Percentiles rank a stretch among this genome's conserved stretches.
These are phyloP conservation scores for Myripristis murdjan DNA, from an alignment of 2,797 vertebrate species.

Conservation along the genomic window DNA sequence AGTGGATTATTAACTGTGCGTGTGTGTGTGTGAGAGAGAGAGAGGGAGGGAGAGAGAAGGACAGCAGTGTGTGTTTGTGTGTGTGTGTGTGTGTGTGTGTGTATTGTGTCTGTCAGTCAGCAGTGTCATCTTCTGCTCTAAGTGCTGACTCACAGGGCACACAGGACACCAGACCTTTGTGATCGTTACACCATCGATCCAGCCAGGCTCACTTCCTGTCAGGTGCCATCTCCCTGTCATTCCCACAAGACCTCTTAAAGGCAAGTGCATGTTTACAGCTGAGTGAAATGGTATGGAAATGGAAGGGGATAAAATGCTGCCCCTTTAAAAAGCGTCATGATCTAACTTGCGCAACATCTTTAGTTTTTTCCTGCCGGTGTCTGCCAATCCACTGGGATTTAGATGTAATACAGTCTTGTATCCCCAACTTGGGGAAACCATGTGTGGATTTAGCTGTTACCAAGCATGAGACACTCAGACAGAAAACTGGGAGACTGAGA, in stretches of 20 bases:
- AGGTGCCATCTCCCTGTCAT: constrained; percentile 45
- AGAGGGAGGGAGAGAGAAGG: too few relatives aligned
- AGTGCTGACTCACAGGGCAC: constrained; percentile 77
- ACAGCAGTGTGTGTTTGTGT: too few relatives aligned
- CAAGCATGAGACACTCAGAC: constrained; percentile 41
- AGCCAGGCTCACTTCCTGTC: constrained; percentile 64
- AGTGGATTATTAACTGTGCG: constrained; percentile 61
- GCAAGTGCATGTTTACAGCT: constrained; percentile 60
- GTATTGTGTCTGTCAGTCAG: constrained; percentile 30
- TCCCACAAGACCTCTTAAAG: constrained; percentile 51
- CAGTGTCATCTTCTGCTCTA: constrained; percentile 53
- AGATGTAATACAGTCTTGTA: constrained; percentile 4
- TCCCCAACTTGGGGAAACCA: constrained; percentile 46
- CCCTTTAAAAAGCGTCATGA: constrained; percentile 46
- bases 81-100: constrained; percentile 15
- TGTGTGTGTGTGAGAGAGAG: constrained; percentile 27
- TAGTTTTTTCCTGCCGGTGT: constrained; percentile 26
- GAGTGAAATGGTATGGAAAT: constrained; percentile 43
- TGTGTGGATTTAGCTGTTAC: constrained; percentile 44
- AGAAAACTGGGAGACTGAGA: constrained; percentile 25
- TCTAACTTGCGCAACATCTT: constrained; percentile 42
- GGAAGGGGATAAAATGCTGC: constrained; percentile 20
- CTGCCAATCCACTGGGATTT: constrained; percentile 27
- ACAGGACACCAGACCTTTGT: constrained; percentile 67
- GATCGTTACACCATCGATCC: constrained; percentile 59